Evolutionary conservation across 2,113 vertebrate species (phyloP).

Genomic region (Piaya cayana): DNA sequence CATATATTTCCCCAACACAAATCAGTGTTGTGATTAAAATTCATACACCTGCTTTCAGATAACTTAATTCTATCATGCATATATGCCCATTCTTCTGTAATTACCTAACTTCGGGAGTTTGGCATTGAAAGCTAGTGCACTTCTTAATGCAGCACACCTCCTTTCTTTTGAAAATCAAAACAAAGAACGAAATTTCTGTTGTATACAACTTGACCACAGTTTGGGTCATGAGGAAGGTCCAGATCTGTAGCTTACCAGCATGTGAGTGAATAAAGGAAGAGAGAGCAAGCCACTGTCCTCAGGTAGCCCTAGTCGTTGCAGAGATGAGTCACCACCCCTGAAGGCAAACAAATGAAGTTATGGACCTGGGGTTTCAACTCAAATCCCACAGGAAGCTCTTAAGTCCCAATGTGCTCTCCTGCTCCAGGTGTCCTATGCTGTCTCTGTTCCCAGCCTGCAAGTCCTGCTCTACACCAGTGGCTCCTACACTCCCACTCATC

Average conservation of each 20-base stretch:
- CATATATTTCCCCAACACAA: neutral
- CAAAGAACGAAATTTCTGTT: neutral
- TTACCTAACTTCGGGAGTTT: neutral
- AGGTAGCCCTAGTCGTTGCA: neutral
- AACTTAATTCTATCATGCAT: neutral
- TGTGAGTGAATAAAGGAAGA: neutral
- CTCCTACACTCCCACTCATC: neutral
- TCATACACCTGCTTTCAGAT: neutral
- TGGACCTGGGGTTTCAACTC: neutral
- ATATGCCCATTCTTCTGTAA: neutral
- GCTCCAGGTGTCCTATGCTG: neutral
- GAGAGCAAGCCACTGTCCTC: neutral
- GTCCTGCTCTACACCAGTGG: neutral
- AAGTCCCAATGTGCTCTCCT: neutral
- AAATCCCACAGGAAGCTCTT: neutral
- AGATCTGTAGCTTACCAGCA: neutral
- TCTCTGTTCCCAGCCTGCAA: neutral
- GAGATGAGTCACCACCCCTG: neutral
- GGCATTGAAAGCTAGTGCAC: neutral
- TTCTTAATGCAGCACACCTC: neutral
- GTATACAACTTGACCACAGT: neutral
- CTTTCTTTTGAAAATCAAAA: neutral
- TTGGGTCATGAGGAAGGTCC: neutral
- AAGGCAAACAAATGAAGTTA: neutral
- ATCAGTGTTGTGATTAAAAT: neutral